These are phyloP conservation scores for Takifugu bimaculatus DNA, from an alignment of 2,113 vertebrate species.

Conservation along the genomic window DNA sequence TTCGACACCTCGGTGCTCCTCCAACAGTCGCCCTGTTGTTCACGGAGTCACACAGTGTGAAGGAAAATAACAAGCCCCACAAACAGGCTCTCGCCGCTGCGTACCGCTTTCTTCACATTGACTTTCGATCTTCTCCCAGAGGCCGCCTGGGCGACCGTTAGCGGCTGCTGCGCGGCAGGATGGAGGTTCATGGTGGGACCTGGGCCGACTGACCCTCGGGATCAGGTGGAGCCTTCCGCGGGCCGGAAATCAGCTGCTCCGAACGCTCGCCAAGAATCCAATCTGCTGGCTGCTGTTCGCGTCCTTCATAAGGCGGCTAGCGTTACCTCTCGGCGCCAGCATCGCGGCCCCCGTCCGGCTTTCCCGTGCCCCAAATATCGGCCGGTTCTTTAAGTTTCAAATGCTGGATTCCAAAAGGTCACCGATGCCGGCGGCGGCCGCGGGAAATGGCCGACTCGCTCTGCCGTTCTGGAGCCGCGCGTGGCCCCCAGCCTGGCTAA, in stretches of 20 bases:
- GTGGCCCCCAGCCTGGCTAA: constrained; percentile 31
- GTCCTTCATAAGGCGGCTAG: constrained; percentile 11
- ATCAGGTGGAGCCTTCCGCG: constrained; percentile 9
- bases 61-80: not conserved
- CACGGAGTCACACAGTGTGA: too few relatives aligned
- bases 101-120: constrained; percentile 67
- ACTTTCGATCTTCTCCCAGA: constrained; percentile 55
- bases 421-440: constrained; percentile 2
- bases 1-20: constrained; percentile 7
- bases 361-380: constrained; percentile 2
- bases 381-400: not conserved
- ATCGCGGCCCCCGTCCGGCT: not conserved
- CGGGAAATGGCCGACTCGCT: constrained; percentile 12
- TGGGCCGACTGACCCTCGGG: constrained; percentile 3
- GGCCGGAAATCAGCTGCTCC: constrained; percentile 3
- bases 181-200: constrained; percentile 37
- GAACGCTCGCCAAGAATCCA: constrained; percentile 2
- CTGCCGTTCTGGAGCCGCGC: not conserved
- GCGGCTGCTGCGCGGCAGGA: constrained; percentile 17
- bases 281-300: constrained; percentile 10
- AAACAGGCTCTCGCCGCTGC: not conserved
- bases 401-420: not conserved
- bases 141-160: constrained; percentile 11
- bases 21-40: too few relatives aligned
- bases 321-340: not conserved